A percentile compares a stretch with the other conserved stretches of the same genome.
These are phyloP conservation scores for Mesocentrotus franciscanus DNA, from an alignment of 53 echinoderm and acorn worm species.

Conservation along the genomic window DNA sequence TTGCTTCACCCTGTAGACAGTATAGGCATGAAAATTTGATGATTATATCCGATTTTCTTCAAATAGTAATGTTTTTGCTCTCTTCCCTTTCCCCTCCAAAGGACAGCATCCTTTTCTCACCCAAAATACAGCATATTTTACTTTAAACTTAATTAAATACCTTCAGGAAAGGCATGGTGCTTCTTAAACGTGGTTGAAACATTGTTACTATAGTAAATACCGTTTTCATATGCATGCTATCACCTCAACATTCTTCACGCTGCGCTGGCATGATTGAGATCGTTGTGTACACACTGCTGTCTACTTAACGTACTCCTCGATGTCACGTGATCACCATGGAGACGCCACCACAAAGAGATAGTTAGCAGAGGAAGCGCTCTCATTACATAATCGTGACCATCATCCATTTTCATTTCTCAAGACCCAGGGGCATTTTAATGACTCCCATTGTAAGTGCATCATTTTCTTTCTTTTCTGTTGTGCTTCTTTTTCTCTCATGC, in stretches of 20 bases:
- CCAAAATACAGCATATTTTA: too few species aligned
- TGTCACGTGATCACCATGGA: not conserved
- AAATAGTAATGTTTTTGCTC: too few species aligned
- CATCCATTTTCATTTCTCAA: conserved; percentile 1
- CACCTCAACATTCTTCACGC: not conserved
- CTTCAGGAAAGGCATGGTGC: not conserved
- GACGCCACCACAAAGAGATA: not conserved
- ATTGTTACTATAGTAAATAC: too few species aligned
- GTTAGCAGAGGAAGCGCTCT: not conserved
- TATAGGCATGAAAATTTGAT: too few species aligned
- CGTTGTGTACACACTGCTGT: not conserved
- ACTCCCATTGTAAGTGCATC: not conserved
- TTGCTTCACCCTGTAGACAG: too few species aligned
- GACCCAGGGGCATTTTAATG: not conserved
- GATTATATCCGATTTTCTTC: too few species aligned
- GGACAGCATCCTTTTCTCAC: too few species aligned
- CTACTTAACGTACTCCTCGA: not conserved
- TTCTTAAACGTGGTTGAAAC: not conserved
- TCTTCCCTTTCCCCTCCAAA: too few species aligned
- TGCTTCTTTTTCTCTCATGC: not conserved
- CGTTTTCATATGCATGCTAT: not conserved
- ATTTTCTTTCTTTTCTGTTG: not conserved
- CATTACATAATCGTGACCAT: not conserved
- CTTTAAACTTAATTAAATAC: not conserved
- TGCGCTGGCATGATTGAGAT: not conserved